Conservation (phyloP, 2,888 invertebrate species). For the Morpho helenor region DNA sequence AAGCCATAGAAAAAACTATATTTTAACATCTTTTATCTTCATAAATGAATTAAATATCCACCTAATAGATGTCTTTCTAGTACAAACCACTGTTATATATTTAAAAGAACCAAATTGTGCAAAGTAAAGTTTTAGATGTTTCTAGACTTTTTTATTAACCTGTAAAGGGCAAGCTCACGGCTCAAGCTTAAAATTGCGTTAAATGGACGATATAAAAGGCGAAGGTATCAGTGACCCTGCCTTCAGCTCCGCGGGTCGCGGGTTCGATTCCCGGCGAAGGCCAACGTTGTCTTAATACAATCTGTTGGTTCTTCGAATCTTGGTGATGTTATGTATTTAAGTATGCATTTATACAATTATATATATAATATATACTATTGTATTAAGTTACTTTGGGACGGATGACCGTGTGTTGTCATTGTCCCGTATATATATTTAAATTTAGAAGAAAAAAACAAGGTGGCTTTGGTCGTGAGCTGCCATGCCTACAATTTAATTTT, state of each 20-base stretch:
- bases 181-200: not conserved
- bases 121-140: not conserved
- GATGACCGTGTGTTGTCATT: not conserved
- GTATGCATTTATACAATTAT: not conserved
- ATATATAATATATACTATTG: no score
- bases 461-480: not conserved
- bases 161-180: no score
- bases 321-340: not conserved
- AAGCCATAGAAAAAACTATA: conserved; percentile 5
- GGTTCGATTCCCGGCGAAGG: no score
- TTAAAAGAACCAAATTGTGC: conserved; percentile 1
- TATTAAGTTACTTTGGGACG: no score
- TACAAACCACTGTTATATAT: conserved; percentile 7
- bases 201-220: not conserved
- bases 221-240: no score
- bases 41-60: not conserved
- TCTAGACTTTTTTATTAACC: no score
- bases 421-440: no score
- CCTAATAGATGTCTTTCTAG: conserved; percentile 4
- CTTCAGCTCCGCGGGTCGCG: no score
- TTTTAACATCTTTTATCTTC: conserved; percentile 1
- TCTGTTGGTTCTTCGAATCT: no score
- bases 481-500: conserved; percentile 1
- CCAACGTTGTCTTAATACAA: no score
- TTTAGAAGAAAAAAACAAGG: no score